A percentile compares a stretch with the other conserved stretches of the same genome.
These are phyloP conservation scores for Petrolisthes manimaculis DNA, from an alignment of 2,888 invertebrate genomes.

Conservation along the genomic window DNA sequence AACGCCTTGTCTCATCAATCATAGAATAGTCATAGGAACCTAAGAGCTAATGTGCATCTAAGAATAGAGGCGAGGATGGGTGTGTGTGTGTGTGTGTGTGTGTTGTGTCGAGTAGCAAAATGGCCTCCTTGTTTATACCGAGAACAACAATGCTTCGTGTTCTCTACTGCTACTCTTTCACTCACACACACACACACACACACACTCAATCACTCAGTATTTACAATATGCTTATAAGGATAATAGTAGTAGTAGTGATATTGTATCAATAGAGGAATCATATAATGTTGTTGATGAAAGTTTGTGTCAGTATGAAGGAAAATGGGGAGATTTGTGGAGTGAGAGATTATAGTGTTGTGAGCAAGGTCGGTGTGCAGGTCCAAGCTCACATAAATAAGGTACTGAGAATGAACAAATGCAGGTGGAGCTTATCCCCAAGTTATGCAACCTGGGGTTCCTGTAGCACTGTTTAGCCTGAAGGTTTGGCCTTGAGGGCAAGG, in stretches of 20 bases:
- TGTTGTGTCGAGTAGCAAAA: neutral
- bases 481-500: slow-evolving; percentile 66
- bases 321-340: slow-evolving; percentile 8
- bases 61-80: neutral
- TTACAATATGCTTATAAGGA: neutral
- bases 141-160: neutral
- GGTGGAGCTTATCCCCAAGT: slow-evolving; percentile 63
- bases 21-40: slow-evolving; percentile 38
- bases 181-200: neutral
- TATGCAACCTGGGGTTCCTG: slow-evolving; percentile 64
- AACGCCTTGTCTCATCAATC: slow-evolving; percentile 32
- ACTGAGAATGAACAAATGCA: slow-evolving; percentile 6
- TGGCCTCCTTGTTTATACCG: neutral
- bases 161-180: neutral
- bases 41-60: slow-evolving; percentile 26
- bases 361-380: neutral
- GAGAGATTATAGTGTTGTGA: neutral
- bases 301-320: neutral
- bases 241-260: neutral
- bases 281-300: neutral
- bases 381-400: slow-evolving; percentile 34
- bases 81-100: neutral
- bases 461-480: slow-evolving; percentile 62
- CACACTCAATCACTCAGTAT: neutral
- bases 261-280: too few relatives aligned